Base-by-base conservation (phyloP, 2,888 invertebrate genomes). In the Acleris laterana region DNA sequence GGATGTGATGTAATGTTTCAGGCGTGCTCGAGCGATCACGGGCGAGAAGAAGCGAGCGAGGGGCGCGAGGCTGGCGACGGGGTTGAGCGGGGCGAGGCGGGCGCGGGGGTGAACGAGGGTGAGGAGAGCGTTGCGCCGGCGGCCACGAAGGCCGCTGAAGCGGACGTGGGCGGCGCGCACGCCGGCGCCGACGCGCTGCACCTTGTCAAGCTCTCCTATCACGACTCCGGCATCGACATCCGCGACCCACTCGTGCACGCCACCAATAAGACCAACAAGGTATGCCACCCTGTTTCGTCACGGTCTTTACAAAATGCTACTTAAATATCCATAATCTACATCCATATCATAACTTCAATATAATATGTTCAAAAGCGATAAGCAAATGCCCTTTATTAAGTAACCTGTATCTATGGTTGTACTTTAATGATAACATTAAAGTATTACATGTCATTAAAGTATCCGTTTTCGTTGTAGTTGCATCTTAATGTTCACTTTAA, bases 211-310 rank as follows among this genome's bases (percentile, higher is more conserved):
- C 95, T 96, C 76, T 96, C 96, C 77, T 97, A 97, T 93, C 97
- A 97, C 88, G 97, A 97, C 93, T 97, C 97, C 13, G 97, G 97
- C 76, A 97, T 97, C 80, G 97, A 97, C 88, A 97, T 97, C 77
- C 94, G 97, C 77, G 97, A 97, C 82, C 95, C 96, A 56, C 80
- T 96, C 80, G 93, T 95, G 76, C 92, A 94, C 78, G 94, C 95
- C 72, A 95, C 95, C 48, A 94, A 94, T 77, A 94, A 93, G 68
- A 82, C 95, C 20, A 96, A 95, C 84, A 95, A 95, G 93, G 94
- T 95, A 72, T 73, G 78, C 70, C 49, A 50, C 13, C 48, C 25
- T 19, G 19, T 22, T 9, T 22, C 48, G 50, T 16, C 25, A 17
- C 13, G 11, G 20, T 3, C 11, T 38, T 38, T 13, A 13, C 3